Conservation (phyloP, 2,113 vertebrate genomes). For the Saccopteryx bilineata region DNA sequence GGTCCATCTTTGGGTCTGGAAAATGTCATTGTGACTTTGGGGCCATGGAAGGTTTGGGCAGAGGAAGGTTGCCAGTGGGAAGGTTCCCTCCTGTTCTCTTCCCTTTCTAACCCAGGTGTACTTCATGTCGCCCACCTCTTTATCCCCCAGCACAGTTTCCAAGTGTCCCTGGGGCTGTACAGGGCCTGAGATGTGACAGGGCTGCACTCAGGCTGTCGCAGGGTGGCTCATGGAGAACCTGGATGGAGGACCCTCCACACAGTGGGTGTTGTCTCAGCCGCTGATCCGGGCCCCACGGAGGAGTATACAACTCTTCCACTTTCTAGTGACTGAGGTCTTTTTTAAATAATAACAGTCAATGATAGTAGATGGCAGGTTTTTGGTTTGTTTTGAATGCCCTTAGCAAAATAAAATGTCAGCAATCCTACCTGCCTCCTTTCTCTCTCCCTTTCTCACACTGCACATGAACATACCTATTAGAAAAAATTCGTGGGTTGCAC, state of each 20-base stretch:
- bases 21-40: neutral
- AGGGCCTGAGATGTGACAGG: neutral
- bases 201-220: neutral
- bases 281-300: neutral
- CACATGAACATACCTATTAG: neutral
- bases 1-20: neutral
- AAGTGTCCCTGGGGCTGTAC: neutral
- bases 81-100: neutral
- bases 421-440: neutral
- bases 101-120: neutral
- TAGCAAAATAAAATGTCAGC: neutral
- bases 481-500: neutral
- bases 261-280: neutral
- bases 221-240: neutral
- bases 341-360: neutral
- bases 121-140: neutral
- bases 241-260: neutral
- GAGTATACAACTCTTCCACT: neutral
- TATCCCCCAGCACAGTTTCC: neutral
- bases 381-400: slow-evolving; percentile 18
- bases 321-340: neutral
- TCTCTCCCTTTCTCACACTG: neutral
- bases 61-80: neutral
- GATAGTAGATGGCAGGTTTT: neutral
- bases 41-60: neutral